A percentile compares a stretch with the other conserved stretches of the same genome.
Evolutionary conservation across 2,888 invertebrate genomes (phyloP).

Genomic region (Noctuana brunneofusca): DNA sequence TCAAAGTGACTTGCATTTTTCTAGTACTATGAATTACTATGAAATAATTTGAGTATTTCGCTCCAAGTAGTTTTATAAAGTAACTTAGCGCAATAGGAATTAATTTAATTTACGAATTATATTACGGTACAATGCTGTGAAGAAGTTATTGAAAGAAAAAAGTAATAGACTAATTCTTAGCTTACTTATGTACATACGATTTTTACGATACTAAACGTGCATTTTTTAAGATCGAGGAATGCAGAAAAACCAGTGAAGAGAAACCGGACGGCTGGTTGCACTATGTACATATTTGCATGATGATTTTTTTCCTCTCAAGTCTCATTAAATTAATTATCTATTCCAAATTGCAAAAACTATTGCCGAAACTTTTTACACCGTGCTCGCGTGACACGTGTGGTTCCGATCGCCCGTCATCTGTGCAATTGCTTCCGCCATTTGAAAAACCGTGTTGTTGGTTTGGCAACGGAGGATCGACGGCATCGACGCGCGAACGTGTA

Average conservation of each 20-base stretch:
- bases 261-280: background rate
- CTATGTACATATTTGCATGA: slow-evolving; percentile 2
- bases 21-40: background rate
- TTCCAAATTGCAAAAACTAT: slow-evolving; percentile 38
- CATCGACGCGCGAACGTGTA: slow-evolving; percentile 31
- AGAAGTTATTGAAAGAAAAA: no score
- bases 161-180: no score
- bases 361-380: slow-evolving; percentile 53
- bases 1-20: background rate
- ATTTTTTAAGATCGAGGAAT: background rate
- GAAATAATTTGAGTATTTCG: background rate
- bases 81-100: no score
- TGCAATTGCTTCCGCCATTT: slow-evolving; percentile 55
- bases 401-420: slow-evolving; percentile 49
- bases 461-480: slow-evolving; percentile 41
- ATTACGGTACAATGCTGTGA: no score
- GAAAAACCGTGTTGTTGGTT: slow-evolving; percentile 45
- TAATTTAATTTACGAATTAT: no score
- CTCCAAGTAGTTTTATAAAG: no score
- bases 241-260: background rate
- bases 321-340: slow-evolving; percentile 4
- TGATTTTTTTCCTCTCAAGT: background rate
- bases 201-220: background rate
- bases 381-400: slow-evolving; percentile 62
- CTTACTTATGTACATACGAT: no score